Conservation (phyloP, 2,888 invertebrate species). For the Torymus texanus region DNA sequence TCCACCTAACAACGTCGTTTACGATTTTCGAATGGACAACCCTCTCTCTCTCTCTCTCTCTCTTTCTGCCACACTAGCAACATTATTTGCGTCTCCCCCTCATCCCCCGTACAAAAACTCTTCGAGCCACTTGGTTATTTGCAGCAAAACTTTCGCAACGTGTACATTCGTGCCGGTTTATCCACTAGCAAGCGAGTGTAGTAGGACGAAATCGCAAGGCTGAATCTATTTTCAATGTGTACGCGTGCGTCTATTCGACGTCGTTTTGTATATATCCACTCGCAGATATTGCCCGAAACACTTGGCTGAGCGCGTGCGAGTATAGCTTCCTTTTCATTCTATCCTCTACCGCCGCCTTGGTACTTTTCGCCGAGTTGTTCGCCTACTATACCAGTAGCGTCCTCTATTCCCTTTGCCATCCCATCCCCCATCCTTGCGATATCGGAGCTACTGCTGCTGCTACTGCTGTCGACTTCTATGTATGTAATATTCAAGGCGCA, state of each 20-base stretch:
- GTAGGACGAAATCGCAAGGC: not conserved
- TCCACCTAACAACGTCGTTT: not conserved
- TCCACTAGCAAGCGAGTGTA: not conserved
- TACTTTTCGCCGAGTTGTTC: slow-evolving; percentile 34
- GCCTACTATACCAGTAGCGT: not conserved
- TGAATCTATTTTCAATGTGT: slow-evolving; percentile 23
- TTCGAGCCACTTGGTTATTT: slow-evolving; percentile 25
- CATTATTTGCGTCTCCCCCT: not conserved
- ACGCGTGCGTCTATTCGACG: not conserved
- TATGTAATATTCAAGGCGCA: slow-evolving; percentile 28
- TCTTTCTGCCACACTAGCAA: not conserved
- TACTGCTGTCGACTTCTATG: slow-evolving; percentile 28
- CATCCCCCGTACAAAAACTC: not conserved
- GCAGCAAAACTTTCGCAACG: slow-evolving; percentile 26
- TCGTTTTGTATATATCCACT: slow-evolving; percentile 20
- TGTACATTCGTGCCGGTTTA: not conserved
- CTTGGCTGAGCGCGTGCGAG: slow-evolving; percentile 19
- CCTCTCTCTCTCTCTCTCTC: not conserved
- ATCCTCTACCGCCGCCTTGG: not conserved
- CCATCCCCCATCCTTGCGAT: not conserved
- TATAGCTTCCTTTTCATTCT: slow-evolving; percentile 30
- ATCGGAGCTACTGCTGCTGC: not conserved
- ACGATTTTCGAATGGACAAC: slow-evolving; percentile 5
- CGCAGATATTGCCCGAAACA: slow-evolving; percentile 43
- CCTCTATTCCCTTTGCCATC: not conserved